phyloP scores from a whole-genome alignment of 1,140 invertebrate genomes.

The Pseudomyrmex pallidus region DNA sequence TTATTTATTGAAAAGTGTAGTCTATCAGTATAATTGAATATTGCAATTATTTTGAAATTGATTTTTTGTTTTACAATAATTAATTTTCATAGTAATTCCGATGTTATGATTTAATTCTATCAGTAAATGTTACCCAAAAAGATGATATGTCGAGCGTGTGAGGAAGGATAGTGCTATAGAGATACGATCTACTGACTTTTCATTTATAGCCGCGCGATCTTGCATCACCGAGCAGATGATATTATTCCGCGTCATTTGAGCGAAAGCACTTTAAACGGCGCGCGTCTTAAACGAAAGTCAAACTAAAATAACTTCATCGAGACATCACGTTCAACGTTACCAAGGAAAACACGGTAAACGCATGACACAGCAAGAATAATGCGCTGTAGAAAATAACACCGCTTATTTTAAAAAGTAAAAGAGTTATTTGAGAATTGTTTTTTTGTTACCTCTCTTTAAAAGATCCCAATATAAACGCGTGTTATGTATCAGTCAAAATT shows the following conservation, averaged over 20 bases:
- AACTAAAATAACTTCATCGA: constrained; percentile 24
- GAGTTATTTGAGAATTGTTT: constrained; percentile 10
- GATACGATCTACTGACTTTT: constrained; percentile 15
- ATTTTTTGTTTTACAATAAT: too few species aligned
- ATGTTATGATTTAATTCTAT: too few species aligned
- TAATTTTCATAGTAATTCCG: too few species aligned
- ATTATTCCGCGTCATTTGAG: constrained; percentile 27
- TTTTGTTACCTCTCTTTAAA: neutral
- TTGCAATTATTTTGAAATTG: too few species aligned
- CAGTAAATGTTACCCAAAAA: too few species aligned
- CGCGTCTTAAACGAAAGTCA: constrained; percentile 38
- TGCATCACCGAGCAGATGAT: constrained; percentile 18
- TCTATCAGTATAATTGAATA: too few species aligned
- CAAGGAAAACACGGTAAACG: constrained; percentile 40
- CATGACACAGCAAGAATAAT: constrained; percentile 29
- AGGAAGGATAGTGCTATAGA: neutral
- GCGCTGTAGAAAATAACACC: neutral
- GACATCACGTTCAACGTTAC: constrained; percentile 5
- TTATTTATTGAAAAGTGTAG: too few species aligned
- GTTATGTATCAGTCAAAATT: neutral
- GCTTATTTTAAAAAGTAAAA: constrained; percentile 42
- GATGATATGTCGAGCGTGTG: too few species aligned
- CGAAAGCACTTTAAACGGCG: constrained; percentile 26
- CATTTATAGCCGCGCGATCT: neutral
- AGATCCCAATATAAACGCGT: too few species aligned